Evolutionary conservation across 1,140 invertebrate species (phyloP).

Genomic region (Coptotermes formosanus): DNA sequence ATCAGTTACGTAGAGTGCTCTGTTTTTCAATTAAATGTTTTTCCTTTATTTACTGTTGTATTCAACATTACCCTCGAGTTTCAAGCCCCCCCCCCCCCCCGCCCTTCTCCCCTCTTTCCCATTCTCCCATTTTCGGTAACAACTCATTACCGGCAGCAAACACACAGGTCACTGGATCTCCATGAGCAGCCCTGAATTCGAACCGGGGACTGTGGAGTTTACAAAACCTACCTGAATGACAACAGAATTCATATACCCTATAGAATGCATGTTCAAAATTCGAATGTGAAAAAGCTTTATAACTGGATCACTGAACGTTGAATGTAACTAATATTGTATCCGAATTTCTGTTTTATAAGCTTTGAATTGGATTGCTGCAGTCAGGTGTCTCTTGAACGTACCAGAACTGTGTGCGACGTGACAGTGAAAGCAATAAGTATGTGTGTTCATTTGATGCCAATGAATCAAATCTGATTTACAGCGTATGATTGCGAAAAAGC

Average conservation of each 20-base stretch:
- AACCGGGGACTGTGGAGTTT: neutral
- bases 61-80: neutral
- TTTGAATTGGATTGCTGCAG: slow-evolving; percentile 6
- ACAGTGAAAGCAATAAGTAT: neutral
- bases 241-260: slow-evolving; percentile 1
- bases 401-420: neutral
- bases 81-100: neutral
- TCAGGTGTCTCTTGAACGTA: neutral
- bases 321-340: neutral
- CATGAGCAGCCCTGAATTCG: neutral
- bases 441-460: neutral
- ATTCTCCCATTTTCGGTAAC: neutral
- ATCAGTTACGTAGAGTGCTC: neutral
- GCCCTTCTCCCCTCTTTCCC: too few relatives aligned
- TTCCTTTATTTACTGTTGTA: slow-evolving; percentile 14
- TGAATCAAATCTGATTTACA: too few relatives aligned
- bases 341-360: neutral
- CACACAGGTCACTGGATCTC: neutral
- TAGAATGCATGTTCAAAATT: neutral
- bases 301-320: neutral
- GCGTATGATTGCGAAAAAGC: too few relatives aligned
- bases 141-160: slow-evolving; percentile 15
- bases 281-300: neutral
- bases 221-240: neutral
- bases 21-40: slow-evolving; percentile 15